Evolutionary conservation across 2,888 invertebrate species (phyloP).

Genomic region (Agrochola lota): DNA sequence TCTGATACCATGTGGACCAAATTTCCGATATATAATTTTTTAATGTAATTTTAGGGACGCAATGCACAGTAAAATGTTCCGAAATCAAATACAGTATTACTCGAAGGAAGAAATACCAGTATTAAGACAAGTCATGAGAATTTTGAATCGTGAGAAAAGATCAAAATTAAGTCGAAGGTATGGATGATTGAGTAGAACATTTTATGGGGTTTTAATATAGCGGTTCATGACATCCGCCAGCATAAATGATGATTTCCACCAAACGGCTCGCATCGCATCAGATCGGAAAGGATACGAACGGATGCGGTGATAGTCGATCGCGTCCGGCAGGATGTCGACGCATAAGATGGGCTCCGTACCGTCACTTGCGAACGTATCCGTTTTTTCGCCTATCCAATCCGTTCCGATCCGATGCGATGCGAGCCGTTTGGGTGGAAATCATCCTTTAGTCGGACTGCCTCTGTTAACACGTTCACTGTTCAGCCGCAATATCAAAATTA

Average conservation of each 20-base stretch:
- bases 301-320: too few relatives aligned
- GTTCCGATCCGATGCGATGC: too few relatives aligned
- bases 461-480: too few relatives aligned
- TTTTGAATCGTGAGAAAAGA: conserved; percentile 73
- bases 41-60: conserved; percentile 80
- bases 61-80: conserved; percentile 86
- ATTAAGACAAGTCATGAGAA: conserved; percentile 76
- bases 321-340: too few relatives aligned
- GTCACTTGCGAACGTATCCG: too few relatives aligned
- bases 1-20: neutral
- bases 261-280: too few relatives aligned
- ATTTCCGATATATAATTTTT: neutral
- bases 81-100: conserved; percentile 81
- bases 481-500: too few relatives aligned
- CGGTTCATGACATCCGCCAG: neutral
- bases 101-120: conserved; percentile 85
- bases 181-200: conserved; percentile 7
- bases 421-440: too few relatives aligned
- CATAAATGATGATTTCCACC: neutral
- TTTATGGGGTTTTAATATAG: neutral
- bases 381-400: too few relatives aligned
- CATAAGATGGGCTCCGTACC: too few relatives aligned
- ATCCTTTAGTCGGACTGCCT: neutral
- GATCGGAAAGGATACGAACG: too few relatives aligned
- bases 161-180: conserved; percentile 82